These are phyloP conservation scores for Cirrhinus molitorella DNA, from an alignment of 2,797 vertebrate species.

Conservation along the genomic window DNA sequence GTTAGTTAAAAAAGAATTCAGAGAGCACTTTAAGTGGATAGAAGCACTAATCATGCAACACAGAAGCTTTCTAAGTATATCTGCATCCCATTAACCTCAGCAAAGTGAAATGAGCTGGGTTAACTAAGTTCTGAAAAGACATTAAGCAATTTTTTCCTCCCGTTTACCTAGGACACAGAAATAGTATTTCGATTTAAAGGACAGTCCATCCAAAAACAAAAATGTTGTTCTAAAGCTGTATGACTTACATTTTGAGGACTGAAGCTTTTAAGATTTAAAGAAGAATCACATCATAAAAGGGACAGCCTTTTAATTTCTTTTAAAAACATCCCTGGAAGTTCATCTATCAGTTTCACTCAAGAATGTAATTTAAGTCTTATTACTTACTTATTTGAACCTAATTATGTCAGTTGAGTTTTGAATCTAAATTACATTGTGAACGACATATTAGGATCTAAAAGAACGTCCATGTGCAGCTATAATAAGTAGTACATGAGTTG, in stretches of 20 bases:
- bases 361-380: neutral
- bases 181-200: neutral
- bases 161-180: neutral
- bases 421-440: neutral
- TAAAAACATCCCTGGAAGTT: neutral
- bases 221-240: neutral
- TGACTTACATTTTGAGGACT: neutral
- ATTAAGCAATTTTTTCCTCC: neutral
- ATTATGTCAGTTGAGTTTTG: neutral
- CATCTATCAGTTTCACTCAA: neutral
- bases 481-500: neutral
- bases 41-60: conserved; percentile 67
- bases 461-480: conserved; percentile 17
- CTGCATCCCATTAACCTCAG: conserved; percentile 70
- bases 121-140: conserved; percentile 39
- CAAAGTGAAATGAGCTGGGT: conserved; percentile 63
- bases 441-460: neutral
- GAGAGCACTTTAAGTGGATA: conserved; percentile 58
- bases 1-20: conserved; percentile 18
- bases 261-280: neutral
- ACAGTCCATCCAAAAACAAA: neutral
- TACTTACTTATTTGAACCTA: neutral
- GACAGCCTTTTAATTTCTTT: neutral
- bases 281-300: neutral
- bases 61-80: conserved; percentile 72